Conservation (phyloP, 2,797 vertebrate genomes). For the Aulostomus chinensis region DNA sequence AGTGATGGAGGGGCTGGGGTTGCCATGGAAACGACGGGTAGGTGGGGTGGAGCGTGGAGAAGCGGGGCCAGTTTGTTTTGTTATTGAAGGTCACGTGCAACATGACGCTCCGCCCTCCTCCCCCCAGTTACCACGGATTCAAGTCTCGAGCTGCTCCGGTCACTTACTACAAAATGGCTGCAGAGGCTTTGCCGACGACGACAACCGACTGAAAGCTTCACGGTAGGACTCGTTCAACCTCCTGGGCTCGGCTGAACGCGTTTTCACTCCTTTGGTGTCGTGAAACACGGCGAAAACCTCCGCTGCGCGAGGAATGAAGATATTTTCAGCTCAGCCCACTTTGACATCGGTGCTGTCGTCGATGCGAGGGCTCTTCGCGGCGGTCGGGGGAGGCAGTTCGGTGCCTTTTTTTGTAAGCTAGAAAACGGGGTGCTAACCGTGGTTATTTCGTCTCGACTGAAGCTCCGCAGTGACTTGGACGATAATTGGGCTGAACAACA, state of each 20-base stretch:
- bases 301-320: neutral
- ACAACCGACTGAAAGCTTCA: constrained; percentile 73
- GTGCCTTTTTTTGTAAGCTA: neutral
- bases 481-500: neutral
- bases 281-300: too few species aligned
- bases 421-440: too few species aligned
- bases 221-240: constrained; percentile 55
- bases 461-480: neutral
- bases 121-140: constrained; percentile 74
- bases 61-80: constrained; percentile 76
- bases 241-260: neutral
- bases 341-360: constrained; percentile 60
- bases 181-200: constrained; percentile 71
- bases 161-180: constrained; percentile 87
- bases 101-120: constrained; percentile 54
- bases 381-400: neutral
- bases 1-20: constrained; percentile 62
- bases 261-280: too few species aligned
- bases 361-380: constrained; percentile 8
- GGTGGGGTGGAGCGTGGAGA: constrained; percentile 44
- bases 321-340: constrained; percentile 46
- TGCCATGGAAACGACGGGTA: constrained; percentile 72
- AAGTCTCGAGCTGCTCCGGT: constrained; percentile 77
- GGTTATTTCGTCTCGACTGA: neutral
- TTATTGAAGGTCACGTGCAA: constrained; percentile 80